Evolutionary conservation across 2,797 vertebrate genomes (phyloP), one percentile per base, ranked within the genome.

Genomic region (Sebastes cheni): DNA sequence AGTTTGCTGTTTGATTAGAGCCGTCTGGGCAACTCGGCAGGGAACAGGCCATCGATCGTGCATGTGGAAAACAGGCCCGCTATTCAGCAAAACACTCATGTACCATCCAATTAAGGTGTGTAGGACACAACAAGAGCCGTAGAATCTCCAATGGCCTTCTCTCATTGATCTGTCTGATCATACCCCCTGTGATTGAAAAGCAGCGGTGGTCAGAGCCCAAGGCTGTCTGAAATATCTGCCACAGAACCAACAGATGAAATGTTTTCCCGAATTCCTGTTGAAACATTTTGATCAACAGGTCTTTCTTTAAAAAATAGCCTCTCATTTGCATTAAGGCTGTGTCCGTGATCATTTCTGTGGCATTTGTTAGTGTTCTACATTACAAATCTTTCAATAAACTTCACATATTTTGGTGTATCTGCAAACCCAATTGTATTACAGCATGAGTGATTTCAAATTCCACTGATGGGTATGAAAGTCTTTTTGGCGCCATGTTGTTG

Each of bases 51-150:
- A 91, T 90, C 67, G 88, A 92, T 91, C 85, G 69, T 87, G 82
- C 82, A 68, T 85, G 82, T 80, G 72, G 75, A 83, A 86, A 88
- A 84, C 82, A 64, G 66, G 59, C 50, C 54, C 25, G 1, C 80
- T 89, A 13, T 83, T 93, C 79, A 87, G 87, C 82, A 93, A 91
- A 90, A 90, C 81, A 32, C 86, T 89, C 86, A 66, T 88, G 87
- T 70, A 76, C 67, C 69, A 70, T 82, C 90, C 87, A 92, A 91
- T 94, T 90, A 89, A 85, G 61, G 76, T 9, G 29, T 58, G 88
- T 39, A 62, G 84, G 79, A 79, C 77, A 74, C 78, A 78, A 58
- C 86, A 72, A 79, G 59, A 72, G 86, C 80, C 14, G 75, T 39
- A 77, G 88, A 86, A 84, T 90, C 86, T 75, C 72, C 86, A 82